Percentiles rank a stretch among this genome's conserved stretches.
Evolutionary conservation across 2,797 vertebrate species (phyloP).

Genomic region (Molossus molossus): DNA sequence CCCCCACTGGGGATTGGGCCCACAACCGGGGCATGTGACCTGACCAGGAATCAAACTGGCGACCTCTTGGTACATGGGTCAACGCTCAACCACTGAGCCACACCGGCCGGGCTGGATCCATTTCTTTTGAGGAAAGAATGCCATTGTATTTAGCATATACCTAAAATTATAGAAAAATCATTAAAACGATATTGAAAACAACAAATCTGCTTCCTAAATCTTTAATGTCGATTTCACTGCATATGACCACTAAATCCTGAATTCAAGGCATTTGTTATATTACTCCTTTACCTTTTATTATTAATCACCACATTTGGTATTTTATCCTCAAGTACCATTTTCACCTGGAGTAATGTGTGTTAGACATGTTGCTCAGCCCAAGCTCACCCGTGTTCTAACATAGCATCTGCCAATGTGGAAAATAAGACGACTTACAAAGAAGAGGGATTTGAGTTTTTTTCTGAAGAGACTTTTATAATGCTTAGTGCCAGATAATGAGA

Average conservation of each 20-base stretch:
- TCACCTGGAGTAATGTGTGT: background rate
- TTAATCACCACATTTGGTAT: background rate
- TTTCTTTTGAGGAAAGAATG: conserved; percentile 2
- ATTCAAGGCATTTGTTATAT: background rate
- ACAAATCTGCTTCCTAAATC: conserved; percentile 41
- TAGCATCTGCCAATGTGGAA: background rate
- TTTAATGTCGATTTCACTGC: conserved; percentile 10
- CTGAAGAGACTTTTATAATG: background rate
- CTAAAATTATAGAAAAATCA: background rate
- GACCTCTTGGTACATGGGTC: too few species aligned
- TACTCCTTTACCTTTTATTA: background rate
- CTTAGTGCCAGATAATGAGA: background rate
- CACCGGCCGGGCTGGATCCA: background rate
- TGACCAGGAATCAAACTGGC: too few species aligned
- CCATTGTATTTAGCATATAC: background rate
- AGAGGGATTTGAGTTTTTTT: background rate
- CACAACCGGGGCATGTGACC: too few species aligned
- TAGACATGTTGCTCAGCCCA: background rate
- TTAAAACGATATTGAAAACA: background rate
- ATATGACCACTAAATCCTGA: background rate
- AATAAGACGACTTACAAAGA: background rate
- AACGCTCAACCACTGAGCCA: too few species aligned
- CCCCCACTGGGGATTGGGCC: too few species aligned
- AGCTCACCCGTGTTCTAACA: background rate
- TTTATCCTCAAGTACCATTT: background rate